Evolutionary conservation across 2,113 vertebrate genomes (phyloP).

Genomic region (Syngnathoides biaculeatus): DNA sequence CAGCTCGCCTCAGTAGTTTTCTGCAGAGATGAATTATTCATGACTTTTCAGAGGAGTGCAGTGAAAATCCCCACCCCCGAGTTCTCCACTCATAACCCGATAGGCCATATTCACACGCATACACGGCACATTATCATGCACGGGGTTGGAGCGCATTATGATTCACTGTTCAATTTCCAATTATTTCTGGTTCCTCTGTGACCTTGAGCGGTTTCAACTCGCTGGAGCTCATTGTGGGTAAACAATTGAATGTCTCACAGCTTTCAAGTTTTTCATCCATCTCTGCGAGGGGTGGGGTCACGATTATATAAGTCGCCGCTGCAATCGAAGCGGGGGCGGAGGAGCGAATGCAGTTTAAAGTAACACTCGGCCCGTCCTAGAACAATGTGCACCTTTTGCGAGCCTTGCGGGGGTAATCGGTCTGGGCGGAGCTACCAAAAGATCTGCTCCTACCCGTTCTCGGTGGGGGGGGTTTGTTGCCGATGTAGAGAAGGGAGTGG

Average conservation of each 20-base stretch:
- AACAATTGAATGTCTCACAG: constrained; percentile 52
- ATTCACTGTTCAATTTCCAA: constrained; percentile 14
- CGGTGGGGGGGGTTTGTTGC: constrained; percentile 22
- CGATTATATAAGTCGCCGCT: constrained; percentile 41
- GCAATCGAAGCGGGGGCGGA: constrained; percentile 3
- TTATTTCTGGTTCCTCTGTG: neutral
- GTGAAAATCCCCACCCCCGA: constrained; percentile 60
- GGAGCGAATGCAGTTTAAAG: constrained; percentile 1
- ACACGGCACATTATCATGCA: constrained; percentile 6
- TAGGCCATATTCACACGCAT: constrained; percentile 35
- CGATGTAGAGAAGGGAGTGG: constrained; percentile 54
- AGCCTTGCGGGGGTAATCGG: too few relatives aligned
- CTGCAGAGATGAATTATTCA: constrained; percentile 76
- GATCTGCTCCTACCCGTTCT: neutral
- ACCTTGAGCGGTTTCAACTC: constrained; percentile 9
- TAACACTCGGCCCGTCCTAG: neutral
- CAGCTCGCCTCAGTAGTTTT: constrained; percentile 57
- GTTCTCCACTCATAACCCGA: constrained; percentile 48
- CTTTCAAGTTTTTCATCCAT: constrained; percentile 15
- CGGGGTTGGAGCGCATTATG: constrained; percentile 13
- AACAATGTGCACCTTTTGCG: constrained; percentile 7
- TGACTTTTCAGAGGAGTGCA: constrained; percentile 60
- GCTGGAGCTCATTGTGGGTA: constrained; percentile 18
- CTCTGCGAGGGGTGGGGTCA: constrained; percentile 36
- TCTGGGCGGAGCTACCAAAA: neutral